phyloP scores from a whole-genome alignment of 2,888 invertebrate species.

The Hartigia nigra region DNA sequence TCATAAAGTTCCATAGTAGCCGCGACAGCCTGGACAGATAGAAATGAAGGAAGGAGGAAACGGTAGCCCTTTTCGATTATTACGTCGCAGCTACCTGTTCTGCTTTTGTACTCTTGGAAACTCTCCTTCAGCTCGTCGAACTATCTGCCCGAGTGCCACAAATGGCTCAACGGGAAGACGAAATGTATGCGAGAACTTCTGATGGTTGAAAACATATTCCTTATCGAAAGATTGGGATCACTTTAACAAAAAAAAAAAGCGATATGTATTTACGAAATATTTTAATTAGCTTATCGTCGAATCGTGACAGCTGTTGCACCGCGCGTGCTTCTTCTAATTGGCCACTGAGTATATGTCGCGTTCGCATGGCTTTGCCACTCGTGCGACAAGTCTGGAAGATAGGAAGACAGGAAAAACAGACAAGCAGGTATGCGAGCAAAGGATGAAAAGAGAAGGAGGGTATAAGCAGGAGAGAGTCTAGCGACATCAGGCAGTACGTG shows the following conservation, averaged over 20 bases:
- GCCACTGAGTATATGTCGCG: slow-evolving; percentile 6
- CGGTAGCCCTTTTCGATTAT: background rate
- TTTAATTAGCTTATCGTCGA: slow-evolving; percentile 64
- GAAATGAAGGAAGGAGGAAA: background rate
- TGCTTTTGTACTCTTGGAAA: background rate
- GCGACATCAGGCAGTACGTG: too few relatives aligned
- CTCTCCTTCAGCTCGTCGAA: background rate
- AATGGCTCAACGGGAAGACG: background rate
- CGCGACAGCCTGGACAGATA: background rate
- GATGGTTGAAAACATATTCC: background rate
- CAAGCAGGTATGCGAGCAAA: background rate
- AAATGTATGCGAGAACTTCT: background rate
- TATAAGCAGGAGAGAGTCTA: too few relatives aligned
- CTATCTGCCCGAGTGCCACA: too few relatives aligned
- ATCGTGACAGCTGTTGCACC: slow-evolving; percentile 62
- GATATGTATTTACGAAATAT: slow-evolving; percentile 56
- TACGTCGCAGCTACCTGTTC: background rate
- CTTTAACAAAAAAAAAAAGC: slow-evolving; percentile 40
- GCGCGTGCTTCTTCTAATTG: slow-evolving; percentile 63
- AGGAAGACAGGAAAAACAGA: background rate
- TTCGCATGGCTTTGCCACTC: background rate
- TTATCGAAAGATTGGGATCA: slow-evolving; percentile 14
- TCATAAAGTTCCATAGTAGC: slow-evolving; percentile 4
- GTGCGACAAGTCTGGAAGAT: background rate
- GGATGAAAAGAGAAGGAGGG: background rate